These are phyloP conservation scores for Pygoscelis antarcticus DNA, from an alignment of 2,113 vertebrate genomes.

Conservation along the genomic window DNA sequence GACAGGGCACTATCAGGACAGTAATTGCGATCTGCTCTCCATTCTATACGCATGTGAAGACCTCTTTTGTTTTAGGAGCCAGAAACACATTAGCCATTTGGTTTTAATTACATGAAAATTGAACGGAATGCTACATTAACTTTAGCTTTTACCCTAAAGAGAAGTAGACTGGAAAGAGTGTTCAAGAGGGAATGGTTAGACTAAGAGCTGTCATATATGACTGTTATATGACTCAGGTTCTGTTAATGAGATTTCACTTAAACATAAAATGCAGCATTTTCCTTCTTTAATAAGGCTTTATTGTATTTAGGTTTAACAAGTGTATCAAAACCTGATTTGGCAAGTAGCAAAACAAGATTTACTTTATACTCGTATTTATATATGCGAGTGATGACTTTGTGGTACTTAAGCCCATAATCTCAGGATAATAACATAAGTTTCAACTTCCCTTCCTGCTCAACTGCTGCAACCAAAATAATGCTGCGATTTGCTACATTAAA, in stretches of 20 bases:
- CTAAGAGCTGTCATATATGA: background rate
- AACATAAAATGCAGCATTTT: background rate
- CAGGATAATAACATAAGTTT: conserved; percentile 41
- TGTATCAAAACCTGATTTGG: background rate
- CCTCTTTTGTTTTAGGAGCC: background rate
- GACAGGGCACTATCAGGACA: background rate
- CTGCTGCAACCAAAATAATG: conserved; percentile 30
- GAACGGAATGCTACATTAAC: background rate
- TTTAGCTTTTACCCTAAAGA: background rate
- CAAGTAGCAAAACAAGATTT: background rate
- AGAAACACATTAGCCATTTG: background rate
- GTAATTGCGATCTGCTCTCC: background rate
- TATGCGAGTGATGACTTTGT: conserved; percentile 4
- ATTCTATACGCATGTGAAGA: background rate
- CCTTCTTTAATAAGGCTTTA: background rate
- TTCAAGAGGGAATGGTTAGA: background rate
- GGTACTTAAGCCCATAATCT: conserved; percentile 19
- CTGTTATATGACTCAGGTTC: background rate
- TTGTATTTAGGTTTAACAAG: background rate
- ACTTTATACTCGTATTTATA: background rate
- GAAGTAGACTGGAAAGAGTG: background rate
- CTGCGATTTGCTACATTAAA: background rate
- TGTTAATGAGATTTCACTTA: background rate
- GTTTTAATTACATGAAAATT: conserved; percentile 12
- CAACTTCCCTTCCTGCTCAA: conserved; percentile 36